Conservation (phyloP, 2,888 invertebrate species). For the Agrotis puta region DNA sequence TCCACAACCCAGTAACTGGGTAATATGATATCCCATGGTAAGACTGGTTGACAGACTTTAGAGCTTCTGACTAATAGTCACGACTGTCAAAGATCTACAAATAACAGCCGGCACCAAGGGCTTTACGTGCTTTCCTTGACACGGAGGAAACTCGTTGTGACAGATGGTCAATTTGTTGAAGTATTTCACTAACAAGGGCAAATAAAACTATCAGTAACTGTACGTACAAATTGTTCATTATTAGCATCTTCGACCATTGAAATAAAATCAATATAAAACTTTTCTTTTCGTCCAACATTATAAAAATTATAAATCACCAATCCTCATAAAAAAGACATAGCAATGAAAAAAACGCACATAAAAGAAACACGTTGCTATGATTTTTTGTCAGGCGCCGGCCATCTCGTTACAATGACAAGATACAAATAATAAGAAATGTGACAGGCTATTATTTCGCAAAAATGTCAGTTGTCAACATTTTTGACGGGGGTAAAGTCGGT, state of each 20-base stretch:
- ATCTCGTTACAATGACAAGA: slow-evolving; percentile 53
- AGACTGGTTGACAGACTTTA: too few species aligned
- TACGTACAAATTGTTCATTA: neutral
- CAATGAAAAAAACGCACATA: slow-evolving; percentile 11
- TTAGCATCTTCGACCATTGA: neutral
- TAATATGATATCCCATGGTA: too few species aligned
- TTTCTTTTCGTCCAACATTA: neutral
- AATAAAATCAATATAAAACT: slow-evolving; percentile 5
- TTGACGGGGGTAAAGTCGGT: slow-evolving; percentile 73
- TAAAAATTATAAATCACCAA: slow-evolving; percentile 47
- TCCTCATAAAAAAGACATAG: slow-evolving; percentile 32
- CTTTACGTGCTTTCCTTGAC: too few species aligned
- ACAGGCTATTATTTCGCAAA: slow-evolving; percentile 68
- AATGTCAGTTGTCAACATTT: slow-evolving; percentile 77
- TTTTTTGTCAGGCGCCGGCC: slow-evolving; percentile 52
- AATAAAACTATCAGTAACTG: neutral
- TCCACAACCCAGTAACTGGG: too few species aligned
- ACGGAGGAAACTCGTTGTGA: too few species aligned
- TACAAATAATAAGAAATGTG: slow-evolving; percentile 61
- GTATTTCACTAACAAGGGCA: too few species aligned
- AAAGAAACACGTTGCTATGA: slow-evolving; percentile 50
- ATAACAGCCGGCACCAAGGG: too few species aligned
- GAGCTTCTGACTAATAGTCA: too few species aligned
- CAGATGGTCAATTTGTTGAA: too few species aligned
- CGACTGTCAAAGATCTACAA: too few species aligned